Conservation (phyloP, 2,888 invertebrate species). For the Zygothrica quintamaculata region DNA sequence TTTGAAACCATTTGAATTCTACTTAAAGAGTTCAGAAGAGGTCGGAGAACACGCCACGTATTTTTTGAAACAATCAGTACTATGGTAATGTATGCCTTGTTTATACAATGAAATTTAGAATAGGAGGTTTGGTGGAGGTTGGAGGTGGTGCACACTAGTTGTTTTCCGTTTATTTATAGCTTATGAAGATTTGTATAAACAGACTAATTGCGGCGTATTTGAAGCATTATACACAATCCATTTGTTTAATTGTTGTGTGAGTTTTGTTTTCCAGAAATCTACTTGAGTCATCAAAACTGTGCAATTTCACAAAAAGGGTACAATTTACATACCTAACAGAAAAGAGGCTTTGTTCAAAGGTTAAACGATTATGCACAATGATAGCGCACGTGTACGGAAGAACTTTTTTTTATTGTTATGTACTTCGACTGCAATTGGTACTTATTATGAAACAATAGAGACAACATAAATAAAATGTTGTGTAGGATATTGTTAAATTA, state of each 20-base stretch:
- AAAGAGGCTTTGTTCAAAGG: conserved; percentile 23
- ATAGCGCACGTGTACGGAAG: conserved; percentile 36
- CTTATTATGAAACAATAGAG: conserved; percentile 51
- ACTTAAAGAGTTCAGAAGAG: too few relatives aligned
- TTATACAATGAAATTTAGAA: conserved; percentile 56
- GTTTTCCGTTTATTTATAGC: conserved; percentile 43
- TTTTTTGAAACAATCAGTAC: too few relatives aligned
- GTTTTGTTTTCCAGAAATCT: conserved; percentile 26
- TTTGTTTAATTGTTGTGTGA: conserved; percentile 25
- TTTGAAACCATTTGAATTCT: too few relatives aligned
- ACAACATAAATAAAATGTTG: background rate
- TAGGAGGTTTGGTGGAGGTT: conserved; percentile 18
- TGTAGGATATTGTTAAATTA: conserved; percentile 4
- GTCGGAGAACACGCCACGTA: too few relatives aligned
- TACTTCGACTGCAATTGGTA: conserved; percentile 41
- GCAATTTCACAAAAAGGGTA: conserved; percentile 26
- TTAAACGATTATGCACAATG: conserved; percentile 10
- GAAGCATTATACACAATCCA: conserved; percentile 35
- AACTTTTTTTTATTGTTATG: conserved; percentile 20
- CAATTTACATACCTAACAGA: conserved; percentile 1
- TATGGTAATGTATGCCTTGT: conserved; percentile 51
- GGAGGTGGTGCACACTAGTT: conserved; percentile 22
- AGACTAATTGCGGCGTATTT: conserved; percentile 39
- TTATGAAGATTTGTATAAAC: conserved; percentile 39
- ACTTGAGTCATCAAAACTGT: conserved; percentile 43